These are phyloP conservation scores for Pogonomyrmex californicus DNA, from an alignment of 1,140 invertebrate species.

Conservation along the genomic window DNA sequence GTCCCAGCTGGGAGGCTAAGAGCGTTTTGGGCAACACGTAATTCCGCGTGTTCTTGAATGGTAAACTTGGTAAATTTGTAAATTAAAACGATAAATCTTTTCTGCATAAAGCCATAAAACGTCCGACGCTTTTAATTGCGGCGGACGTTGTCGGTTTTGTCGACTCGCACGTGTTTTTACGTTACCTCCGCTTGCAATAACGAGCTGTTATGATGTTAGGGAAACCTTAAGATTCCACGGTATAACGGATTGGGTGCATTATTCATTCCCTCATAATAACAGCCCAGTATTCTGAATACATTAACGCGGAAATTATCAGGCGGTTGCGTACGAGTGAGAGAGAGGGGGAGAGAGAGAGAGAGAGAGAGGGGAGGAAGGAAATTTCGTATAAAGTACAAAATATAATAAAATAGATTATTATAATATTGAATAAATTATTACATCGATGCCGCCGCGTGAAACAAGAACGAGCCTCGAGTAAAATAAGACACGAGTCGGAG, in stretches of 20 bases:
- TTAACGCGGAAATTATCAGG: constrained; percentile 60
- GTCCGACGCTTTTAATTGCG: constrained; percentile 51
- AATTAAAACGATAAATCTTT: constrained; percentile 59
- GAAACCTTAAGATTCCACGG: constrained; percentile 39
- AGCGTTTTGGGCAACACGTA: neutral
- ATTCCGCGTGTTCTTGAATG: neutral
- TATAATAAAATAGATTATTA: constrained; percentile 29
- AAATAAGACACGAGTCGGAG: constrained; percentile 29
- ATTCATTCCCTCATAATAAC: constrained; percentile 57
- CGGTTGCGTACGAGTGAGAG: neutral
- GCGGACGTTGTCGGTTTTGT: constrained; percentile 28
- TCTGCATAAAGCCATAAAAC: constrained; percentile 48
- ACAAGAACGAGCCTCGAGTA: neutral
- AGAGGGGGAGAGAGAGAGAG: neutral
- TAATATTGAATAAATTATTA: constrained; percentile 48
- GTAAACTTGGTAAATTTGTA: constrained; percentile 40
- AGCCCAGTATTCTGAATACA: constrained; percentile 49
- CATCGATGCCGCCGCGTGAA: neutral
- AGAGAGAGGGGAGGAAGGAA: neutral
- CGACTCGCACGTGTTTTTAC: constrained; percentile 36
- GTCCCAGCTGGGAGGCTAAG: constrained; percentile 1
- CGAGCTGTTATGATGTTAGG: constrained; percentile 54
- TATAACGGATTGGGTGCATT: constrained; percentile 53
- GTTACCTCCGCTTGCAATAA: constrained; percentile 37
- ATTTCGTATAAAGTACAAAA: constrained; percentile 37